phyloP scores from a whole-genome alignment of 2,797 vertebrate species.

The Microtus agrestis region DNA sequence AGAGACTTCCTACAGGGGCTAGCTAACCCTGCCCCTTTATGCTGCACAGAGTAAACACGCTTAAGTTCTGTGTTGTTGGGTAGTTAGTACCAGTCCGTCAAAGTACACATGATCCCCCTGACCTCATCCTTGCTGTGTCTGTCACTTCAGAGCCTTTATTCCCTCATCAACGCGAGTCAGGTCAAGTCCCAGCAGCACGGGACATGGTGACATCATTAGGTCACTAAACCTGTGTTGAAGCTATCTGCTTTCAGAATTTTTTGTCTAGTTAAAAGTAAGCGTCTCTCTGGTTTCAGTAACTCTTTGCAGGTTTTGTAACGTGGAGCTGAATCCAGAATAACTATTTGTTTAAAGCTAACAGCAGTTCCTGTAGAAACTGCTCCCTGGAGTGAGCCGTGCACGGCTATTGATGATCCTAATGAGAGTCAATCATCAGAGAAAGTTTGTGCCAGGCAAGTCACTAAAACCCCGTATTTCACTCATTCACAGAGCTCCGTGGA shows the following conservation, averaged over 20 bases:
- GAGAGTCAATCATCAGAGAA: not conserved
- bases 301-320: not conserved
- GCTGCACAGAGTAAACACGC: too few species aligned
- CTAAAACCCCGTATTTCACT: not conserved
- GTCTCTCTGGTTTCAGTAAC: not conserved
- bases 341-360: not conserved
- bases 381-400: not conserved
- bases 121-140: not conserved
- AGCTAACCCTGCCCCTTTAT: not conserved
- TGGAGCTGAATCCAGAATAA: not conserved
- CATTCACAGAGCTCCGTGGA: not conserved
- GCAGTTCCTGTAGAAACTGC: not conserved
- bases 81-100: not conserved
- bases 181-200: not conserved
- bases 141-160: not conserved
- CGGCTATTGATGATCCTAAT: not conserved
- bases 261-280: not conserved
- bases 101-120: not conserved
- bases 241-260: conserved; percentile 9
- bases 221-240: not conserved
- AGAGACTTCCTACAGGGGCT: not conserved
- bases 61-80: too few species aligned
- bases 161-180: not conserved
- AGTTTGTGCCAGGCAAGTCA: not conserved
- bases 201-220: not conserved